Evolutionary conservation across 2,113 vertebrate species (phyloP).

Genomic region (Calyptomena viridis): DNA sequence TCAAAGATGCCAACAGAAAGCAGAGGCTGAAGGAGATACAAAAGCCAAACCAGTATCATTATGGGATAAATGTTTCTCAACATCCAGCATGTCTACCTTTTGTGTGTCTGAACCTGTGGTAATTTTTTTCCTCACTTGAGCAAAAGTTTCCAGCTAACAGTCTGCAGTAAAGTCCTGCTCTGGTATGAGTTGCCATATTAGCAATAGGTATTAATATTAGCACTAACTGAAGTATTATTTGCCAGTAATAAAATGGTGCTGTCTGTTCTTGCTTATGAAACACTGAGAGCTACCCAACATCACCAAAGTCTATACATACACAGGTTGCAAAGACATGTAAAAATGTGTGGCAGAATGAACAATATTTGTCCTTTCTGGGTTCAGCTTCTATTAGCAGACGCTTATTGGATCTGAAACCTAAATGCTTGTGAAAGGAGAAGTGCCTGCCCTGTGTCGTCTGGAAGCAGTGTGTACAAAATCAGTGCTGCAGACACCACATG

Average conservation of each 20-base stretch:
- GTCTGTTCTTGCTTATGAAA: neutral
- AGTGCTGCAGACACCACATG: neutral
- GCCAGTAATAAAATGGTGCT: neutral
- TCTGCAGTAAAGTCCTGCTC: neutral
- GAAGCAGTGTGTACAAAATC: neutral
- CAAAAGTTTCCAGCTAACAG: neutral
- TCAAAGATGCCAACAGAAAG: neutral
- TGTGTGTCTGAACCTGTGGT: neutral
- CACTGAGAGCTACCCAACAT: neutral
- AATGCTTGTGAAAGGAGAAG: neutral
- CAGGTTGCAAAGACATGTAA: neutral
- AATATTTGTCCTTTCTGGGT: neutral
- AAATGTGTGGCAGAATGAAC: neutral
- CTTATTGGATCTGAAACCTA: neutral
- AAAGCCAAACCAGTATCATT: neutral
- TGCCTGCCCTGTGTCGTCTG: neutral
- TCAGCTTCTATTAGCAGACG: neutral
- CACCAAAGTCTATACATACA: neutral
- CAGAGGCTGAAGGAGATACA: neutral
- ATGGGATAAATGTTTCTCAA: accelerated
- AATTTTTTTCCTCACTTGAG: neutral
- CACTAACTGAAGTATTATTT: neutral
- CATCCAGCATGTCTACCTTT: neutral
- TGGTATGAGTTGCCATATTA: neutral
- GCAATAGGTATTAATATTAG: neutral